A percentile compares a stretch with the other conserved stretches of the same genome.
Evolutionary conservation across 2,113 vertebrate species (phyloP).

Genomic region (Corythornis cristatus): DNA sequence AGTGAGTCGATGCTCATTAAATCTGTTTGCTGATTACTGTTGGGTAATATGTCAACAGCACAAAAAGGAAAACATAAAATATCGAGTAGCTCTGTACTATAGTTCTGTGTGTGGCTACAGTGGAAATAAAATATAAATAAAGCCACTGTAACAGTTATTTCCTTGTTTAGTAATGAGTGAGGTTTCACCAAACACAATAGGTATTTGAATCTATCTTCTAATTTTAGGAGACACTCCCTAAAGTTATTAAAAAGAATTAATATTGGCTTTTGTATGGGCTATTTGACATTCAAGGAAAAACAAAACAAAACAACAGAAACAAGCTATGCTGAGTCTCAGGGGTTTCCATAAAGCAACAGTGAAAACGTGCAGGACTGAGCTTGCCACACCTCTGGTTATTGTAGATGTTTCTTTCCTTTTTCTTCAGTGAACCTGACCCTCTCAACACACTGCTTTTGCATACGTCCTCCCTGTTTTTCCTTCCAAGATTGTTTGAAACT

Average conservation of each 20-base stretch:
- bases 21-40: constrained; percentile 48
- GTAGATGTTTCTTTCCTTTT: not conserved
- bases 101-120: not conserved
- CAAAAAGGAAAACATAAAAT: constrained; percentile 23
- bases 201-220: not conserved
- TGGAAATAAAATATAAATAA: constrained; percentile 10
- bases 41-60: constrained; percentile 29
- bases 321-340: not conserved
- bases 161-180: not conserved
- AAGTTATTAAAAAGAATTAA: not conserved
- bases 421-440: not conserved
- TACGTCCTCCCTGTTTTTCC: not conserved
- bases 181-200: not conserved
- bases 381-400: constrained; percentile 38
- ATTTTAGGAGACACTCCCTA: not conserved
- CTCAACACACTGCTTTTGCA: not conserved
- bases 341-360: not conserved
- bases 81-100: not conserved
- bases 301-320: not conserved
- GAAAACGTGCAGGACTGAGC: not conserved
- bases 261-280: not conserved
- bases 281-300: not conserved
- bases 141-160: not conserved
- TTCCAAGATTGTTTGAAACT: not conserved
- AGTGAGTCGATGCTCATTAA: constrained; percentile 35